Evolutionary conservation across 2,113 vertebrate species (phyloP), one percentile per base, ranked within the genome.

Genomic region (Cromileptes altivelis): DNA sequence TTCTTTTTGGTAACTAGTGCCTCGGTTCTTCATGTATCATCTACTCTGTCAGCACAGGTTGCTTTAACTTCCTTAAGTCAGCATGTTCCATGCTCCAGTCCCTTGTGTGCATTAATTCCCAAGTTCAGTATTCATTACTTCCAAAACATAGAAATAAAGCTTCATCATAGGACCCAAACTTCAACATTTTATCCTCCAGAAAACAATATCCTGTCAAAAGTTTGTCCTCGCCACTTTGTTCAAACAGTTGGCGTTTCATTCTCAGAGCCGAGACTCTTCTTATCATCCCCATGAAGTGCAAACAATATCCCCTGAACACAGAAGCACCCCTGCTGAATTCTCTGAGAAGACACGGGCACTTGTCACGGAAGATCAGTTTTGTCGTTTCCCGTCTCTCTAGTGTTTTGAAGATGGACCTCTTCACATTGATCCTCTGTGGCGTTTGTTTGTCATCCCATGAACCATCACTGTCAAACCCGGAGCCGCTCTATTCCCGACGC

Each of bases 391-490:
- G 50, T 90, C 89, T 72, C 86, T 88, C 82, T 81, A 33, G 91
- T 78, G 87, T 87, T 91, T 88, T 76, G 42, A 73, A 81, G 87
- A 92, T 25, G 91, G 91, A 89, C 90, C 89, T 92, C 89, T 57
- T 89, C 85, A 85, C 90, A 89, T 72, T 92, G 91, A 94, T 94
- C 93, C 92, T 91, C 88, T 70, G 89, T 92, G 94, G 92, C 93
- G 73, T 90, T 91, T 93, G 90, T 90, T 93, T 94, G 94, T 94
- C 95, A 93, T 90, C 86, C 77, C 83, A 6, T 82, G 88, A 87
- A 90, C 84, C 93, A 77, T 92, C 91, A 90, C 94, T 95, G 95
- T 96, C 95, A 95, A 84, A 92, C 74, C 81, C 85, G 25, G 78
- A 70, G 90, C 87, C 65, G 74, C 84, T 87, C 68, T 89, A 82